Base-by-base conservation (phyloP, 2,888 invertebrate species). In the Eristalis intricaria region DNA sequence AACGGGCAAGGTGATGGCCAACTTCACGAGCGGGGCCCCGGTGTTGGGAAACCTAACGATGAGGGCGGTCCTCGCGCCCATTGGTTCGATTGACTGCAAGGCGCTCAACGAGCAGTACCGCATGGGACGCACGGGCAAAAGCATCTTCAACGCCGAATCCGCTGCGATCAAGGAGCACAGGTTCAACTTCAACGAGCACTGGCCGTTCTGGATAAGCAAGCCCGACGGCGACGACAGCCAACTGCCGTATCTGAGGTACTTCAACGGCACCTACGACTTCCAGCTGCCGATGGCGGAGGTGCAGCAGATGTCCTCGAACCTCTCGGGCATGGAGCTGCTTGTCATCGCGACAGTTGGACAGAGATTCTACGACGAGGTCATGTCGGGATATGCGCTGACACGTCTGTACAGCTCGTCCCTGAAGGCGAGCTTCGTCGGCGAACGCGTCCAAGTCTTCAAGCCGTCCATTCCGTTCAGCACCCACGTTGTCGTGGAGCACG, bases 11-110 rank as follows among this genome's bases (percentile, higher is more conserved):
- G 95, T 98, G 11, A 96, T 97, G 95, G 98, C 98, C 0, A 98
- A 98, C 95, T 98, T 97, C 92, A 98, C 98, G 2, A 97, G 97
- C 76, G 98, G 98, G 1, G 97, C 96, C 40, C 97, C 98, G 0
- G 97, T 98, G 0, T 94, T 94, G 43, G 98, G 98, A 10, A 98
- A 98, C 93, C 94, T 98, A 64, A 97, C 98, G 0, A 93, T 98
- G 4, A 95, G 95, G 91, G 97, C 97, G 0, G 95, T 95, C 40
- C 94, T 97, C 65, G 93, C 95, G 4, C 96, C 96, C 5, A 94
- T 96, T 19, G 94, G 94, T 84, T 93, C 93, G 90, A 93, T 94
- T 91, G 92, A 94, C 35, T 93, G 94, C 91, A 89, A 94, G 92
- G 3, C 94, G 92, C 91, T 94, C 90, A 92, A 94, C 94, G 89